Evolutionary conservation across 30 jellyfish, hydroid and myxozoan species (phyloP).

Genomic region (Aurelia sp.): DNA sequence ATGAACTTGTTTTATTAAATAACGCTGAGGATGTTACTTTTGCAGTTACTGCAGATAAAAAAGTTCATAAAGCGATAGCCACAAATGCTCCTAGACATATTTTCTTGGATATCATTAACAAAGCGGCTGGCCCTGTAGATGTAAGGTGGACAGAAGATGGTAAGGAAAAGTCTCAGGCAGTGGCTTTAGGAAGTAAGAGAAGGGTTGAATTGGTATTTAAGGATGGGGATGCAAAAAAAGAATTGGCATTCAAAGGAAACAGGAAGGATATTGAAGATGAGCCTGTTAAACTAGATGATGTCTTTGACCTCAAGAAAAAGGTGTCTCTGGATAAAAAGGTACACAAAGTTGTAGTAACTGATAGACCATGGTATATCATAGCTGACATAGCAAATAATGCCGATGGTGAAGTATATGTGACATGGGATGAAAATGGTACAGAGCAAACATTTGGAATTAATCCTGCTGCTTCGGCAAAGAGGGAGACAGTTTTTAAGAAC

Average conservation of each 20-base stretch:
- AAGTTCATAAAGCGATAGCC: neutral
- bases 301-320: neutral
- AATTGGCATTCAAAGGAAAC: neutral
- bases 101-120: conserved; percentile 7
- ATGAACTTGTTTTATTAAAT: neutral
- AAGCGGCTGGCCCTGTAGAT: conserved; percentile 43
- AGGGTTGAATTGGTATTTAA: neutral
- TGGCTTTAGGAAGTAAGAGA: neutral
- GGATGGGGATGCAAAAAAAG: neutral
- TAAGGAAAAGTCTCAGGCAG: neutral
- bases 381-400: neutral
- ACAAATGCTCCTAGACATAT: conserved; percentile 21
- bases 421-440: neutral
- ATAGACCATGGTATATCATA: neutral
- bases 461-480: neutral
- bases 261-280: neutral
- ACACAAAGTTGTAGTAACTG: neutral
- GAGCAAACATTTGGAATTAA: neutral
- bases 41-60: neutral
- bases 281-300: neutral
- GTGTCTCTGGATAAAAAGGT: neutral
- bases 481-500: neutral
- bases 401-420: conserved; percentile 1
- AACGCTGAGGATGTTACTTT: neutral
- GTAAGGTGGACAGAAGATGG: neutral